Base-by-base conservation (phyloP, 2,113 vertebrate species). In the Smithornis capensis region DNA sequence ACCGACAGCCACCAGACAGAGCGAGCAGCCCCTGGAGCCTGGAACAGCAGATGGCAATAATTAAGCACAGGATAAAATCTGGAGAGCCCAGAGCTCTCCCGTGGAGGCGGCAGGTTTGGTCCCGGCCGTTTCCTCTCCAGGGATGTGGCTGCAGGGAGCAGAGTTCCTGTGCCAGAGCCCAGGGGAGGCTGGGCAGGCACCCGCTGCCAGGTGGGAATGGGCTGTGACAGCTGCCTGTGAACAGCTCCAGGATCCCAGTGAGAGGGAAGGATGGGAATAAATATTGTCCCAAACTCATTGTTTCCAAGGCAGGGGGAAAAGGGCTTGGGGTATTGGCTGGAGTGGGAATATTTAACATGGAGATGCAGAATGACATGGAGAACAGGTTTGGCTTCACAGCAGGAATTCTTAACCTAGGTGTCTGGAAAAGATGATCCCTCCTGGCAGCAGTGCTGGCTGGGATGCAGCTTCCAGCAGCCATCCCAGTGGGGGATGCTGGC, bases 11-110 rank as follows among this genome's bases (percentile, higher is more conserved):
- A 92, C 27, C 80, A 81, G 89, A 6, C 38, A 94, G 83, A 59
- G 28, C 6, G 2, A 42, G 79, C 64, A 77, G 92, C 56, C 65
- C 78, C 83, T 11, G 91, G 64, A 68, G 88, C 74, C 21, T 65
- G 89, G 40, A 68, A 35, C 7, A 57, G 89, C 94, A 96, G 96
- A 92, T 95, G 89, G 95, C 50, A 87, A 83, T 42, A 76, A 95
- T 94, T 73, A 89, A 95, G 69, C 81, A 33, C 53, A 17, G 84
- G 79, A 87, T 60, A 7, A 29, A 35, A 60, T 35, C 57, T 21
- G 93, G 64, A 83, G 71, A 62, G 55, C 68, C 4, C 13, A 56
- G 81, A 75, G 81, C 79, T 64, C 65, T 37, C 94, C 52, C 5
- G 10, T 3, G 6, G 83, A 86, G 59, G 74, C 18, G 4, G 87